These are phyloP conservation scores for Varecia variegata DNA, from an alignment of 2,797 vertebrate genomes.

Conservation along the genomic window DNA sequence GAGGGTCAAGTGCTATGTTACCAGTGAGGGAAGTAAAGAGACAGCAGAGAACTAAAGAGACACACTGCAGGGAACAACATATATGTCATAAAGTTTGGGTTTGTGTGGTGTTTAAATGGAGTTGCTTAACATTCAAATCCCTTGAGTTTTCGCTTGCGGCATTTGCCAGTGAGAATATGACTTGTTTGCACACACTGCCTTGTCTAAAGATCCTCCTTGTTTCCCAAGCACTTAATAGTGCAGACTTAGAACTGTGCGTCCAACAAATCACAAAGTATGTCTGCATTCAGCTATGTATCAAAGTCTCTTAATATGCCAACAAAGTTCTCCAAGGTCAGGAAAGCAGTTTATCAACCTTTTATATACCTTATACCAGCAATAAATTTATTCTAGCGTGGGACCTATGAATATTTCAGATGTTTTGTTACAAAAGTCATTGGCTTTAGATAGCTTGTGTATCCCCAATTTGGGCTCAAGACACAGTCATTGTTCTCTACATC, in stretches of 20 bases:
- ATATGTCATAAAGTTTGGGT: background rate
- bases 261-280: constrained; percentile 84
- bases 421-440: constrained; percentile 85
- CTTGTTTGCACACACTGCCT: background rate
- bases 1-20: background rate
- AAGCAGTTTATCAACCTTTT: constrained; percentile 88
- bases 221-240: constrained; percentile 72
- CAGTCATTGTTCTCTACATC: constrained; percentile 31
- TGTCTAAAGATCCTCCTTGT: constrained; percentile 63
- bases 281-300: constrained; percentile 82
- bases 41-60: constrained; percentile 42
- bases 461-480: constrained; percentile 72
- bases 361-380: constrained; percentile 88
- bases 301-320: constrained; percentile 85
- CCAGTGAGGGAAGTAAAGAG: background rate
- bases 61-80: constrained; percentile 7
- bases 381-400: constrained; percentile 87
- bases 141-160: background rate
- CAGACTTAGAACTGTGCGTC: constrained; percentile 68
- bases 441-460: constrained; percentile 81
- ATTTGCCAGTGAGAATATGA: background rate
- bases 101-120: background rate
- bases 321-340: constrained; percentile 92
- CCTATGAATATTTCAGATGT: constrained; percentile 91
- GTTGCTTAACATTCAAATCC: constrained; percentile 21